These are phyloP conservation scores for Tragelaphus strepsiceros DNA, from an alignment of 2,113 vertebrate species.

Conservation along the genomic window DNA sequence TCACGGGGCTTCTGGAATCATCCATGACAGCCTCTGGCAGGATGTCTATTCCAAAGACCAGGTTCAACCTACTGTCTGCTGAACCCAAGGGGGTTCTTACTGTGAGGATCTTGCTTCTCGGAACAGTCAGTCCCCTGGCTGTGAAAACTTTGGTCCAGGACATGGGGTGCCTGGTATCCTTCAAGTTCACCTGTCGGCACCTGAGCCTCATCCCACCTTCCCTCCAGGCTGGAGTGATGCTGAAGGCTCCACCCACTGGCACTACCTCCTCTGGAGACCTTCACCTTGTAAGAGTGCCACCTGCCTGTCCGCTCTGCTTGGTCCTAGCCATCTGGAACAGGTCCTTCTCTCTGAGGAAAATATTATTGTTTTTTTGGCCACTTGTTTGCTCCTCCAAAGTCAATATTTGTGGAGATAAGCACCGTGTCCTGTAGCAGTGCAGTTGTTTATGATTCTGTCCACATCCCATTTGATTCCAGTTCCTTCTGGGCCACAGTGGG, in stretches of 20 bases:
- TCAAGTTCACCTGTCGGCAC: background rate
- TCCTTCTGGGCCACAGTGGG: background rate
- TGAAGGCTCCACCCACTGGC: background rate
- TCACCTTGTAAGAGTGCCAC: background rate
- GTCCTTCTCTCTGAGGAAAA: slow-evolving; percentile 46
- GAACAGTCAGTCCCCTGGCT: background rate
- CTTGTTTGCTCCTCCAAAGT: slow-evolving; percentile 53
- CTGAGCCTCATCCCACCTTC: background rate
- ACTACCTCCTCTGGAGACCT: background rate
- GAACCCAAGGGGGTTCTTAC: background rate
- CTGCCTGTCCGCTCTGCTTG: background rate
- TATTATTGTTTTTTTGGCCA: slow-evolving; percentile 54
- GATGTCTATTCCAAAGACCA: background rate
- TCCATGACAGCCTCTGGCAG: background rate
- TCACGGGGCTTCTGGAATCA: background rate
- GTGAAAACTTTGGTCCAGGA: background rate
- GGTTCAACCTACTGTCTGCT: background rate
- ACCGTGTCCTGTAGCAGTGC: background rate
- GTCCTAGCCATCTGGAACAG: background rate
- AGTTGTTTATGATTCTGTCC: slow-evolving; percentile 37
- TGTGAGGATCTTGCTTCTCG: background rate
- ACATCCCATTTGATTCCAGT: background rate
- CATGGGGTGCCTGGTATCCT: background rate
- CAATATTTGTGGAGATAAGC: slow-evolving; percentile 73
- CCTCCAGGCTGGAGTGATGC: background rate